These are phyloP conservation scores for Lypha dubia DNA, from an alignment of 2,888 invertebrate genomes.

Conservation along the genomic window DNA sequence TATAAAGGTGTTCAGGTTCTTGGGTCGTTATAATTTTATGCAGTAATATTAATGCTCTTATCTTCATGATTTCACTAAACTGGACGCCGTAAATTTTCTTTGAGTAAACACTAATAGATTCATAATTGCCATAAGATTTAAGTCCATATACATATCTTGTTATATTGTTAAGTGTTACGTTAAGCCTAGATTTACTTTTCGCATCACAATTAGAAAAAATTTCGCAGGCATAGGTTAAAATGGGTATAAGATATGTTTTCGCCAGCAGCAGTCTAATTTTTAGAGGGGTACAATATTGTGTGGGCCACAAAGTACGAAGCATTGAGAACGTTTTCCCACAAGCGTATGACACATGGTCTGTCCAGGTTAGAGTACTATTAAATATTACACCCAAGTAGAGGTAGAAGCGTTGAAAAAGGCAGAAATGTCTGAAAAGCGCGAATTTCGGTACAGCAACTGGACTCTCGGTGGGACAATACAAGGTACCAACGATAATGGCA, in stretches of 20 bases:
- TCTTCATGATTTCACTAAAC: not conserved
- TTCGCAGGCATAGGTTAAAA: no score
- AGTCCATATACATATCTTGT: not conserved
- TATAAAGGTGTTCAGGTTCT: not conserved
- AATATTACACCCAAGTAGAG: conserved; percentile 25
- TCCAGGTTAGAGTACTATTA: no score
- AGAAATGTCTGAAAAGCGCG: not conserved
- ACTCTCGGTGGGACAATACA: conserved; percentile 62
- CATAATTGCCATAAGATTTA: not conserved
- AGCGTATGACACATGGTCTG: no score
- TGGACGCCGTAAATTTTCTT: not conserved
- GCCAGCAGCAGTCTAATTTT: no score
- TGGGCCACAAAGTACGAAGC: no score
- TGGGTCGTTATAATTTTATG: not conserved
- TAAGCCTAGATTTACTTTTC: not conserved
- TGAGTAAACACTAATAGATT: not conserved
- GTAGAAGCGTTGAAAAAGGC: conserved; percentile 2
- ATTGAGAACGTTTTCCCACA: no score
- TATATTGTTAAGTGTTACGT: no score
- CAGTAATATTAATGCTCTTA: not conserved
- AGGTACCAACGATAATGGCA: not conserved
- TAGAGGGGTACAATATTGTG: no score
- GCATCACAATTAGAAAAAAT: not conserved
- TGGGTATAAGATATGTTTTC: no score
- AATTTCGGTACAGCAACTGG: not conserved